Evolutionary conservation across 2,113 vertebrate species (phyloP).

Genomic region (Mustela nigripes): DNA sequence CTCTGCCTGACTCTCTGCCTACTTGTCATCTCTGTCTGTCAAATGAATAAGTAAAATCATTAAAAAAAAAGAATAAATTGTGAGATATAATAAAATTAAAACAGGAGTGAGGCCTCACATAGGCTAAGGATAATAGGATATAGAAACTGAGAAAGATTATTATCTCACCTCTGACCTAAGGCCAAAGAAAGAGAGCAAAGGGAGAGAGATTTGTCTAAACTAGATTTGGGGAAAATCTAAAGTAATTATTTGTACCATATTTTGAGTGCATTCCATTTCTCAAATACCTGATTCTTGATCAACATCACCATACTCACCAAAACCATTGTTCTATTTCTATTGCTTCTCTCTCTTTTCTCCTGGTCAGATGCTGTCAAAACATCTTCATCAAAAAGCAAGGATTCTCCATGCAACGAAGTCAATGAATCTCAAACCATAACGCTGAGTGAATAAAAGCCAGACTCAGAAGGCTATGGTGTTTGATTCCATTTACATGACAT

Average conservation of each 20-base stretch:
- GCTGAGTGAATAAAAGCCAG: not conserved
- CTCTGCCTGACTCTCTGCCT: too few relatives aligned
- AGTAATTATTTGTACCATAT: not conserved
- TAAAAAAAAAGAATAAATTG: not conserved
- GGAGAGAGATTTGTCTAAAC: not conserved
- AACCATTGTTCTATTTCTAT: not conserved
- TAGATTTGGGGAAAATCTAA: not conserved
- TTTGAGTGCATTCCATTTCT: slow-evolving; percentile 18
- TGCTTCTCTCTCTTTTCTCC: not conserved
- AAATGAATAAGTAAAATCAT: too few relatives aligned
- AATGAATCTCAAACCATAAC: not conserved
- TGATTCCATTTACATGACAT: not conserved
- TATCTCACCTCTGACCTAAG: not conserved
- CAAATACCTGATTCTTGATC: not conserved
- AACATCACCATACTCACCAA: not conserved
- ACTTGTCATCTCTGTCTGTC: too few relatives aligned
- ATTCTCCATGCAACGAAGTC: not conserved
- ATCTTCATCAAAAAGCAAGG: not conserved
- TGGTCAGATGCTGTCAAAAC: not conserved
- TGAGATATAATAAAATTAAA: not conserved
- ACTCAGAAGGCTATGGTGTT: not conserved
- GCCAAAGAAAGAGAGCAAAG: not conserved
- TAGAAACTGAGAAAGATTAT: not conserved
- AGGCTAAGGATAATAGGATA: not conserved
- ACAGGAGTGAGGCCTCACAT: not conserved